Conservation (phyloP, 2,888 invertebrate genomes). For the Furcula furcula region DNA sequence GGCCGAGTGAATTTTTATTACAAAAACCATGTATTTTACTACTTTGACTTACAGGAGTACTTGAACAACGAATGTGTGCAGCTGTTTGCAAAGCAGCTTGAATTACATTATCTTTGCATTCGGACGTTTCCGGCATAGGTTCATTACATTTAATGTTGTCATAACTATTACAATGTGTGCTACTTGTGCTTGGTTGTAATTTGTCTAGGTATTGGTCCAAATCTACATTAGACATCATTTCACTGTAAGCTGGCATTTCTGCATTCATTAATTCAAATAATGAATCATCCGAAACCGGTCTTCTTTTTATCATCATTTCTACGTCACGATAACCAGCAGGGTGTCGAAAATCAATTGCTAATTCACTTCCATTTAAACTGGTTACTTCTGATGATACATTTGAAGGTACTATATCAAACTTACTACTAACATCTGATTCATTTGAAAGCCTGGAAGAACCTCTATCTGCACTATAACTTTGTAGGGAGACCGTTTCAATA, state of each 20-base stretch:
- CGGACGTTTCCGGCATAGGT: conserved; percentile 34
- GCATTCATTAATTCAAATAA: conserved; percentile 85
- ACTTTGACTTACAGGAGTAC: conserved; percentile 56
- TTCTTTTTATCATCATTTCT: conserved; percentile 84
- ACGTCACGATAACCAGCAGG: conserved; percentile 71
- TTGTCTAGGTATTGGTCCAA: conserved; percentile 86
- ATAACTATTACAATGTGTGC: conserved; percentile 23
- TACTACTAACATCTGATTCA: conserved; percentile 75
- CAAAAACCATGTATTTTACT: conserved; percentile 33
- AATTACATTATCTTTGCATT: conserved; percentile 45
- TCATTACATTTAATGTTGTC: conserved; percentile 36
- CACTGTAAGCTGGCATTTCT: conserved; percentile 75
- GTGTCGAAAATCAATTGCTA: conserved; percentile 80
- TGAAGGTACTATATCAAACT: conserved; percentile 69
- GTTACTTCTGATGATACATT: conserved; percentile 67
- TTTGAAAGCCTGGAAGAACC: conserved; percentile 71
- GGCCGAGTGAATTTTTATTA: conserved; percentile 33
- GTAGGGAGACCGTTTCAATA: conserved; percentile 68
- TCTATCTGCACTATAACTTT: conserved; percentile 70
- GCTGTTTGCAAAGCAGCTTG: conserved; percentile 35
- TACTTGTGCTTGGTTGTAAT: conserved; percentile 74
- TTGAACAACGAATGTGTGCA: conserved; percentile 56
- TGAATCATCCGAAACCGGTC: conserved; percentile 89
- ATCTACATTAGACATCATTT: conserved; percentile 80
- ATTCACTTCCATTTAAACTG: conserved; percentile 67